Conservation (phyloP, 2,797 vertebrate species). For the Artibeus lituratus region DNA sequence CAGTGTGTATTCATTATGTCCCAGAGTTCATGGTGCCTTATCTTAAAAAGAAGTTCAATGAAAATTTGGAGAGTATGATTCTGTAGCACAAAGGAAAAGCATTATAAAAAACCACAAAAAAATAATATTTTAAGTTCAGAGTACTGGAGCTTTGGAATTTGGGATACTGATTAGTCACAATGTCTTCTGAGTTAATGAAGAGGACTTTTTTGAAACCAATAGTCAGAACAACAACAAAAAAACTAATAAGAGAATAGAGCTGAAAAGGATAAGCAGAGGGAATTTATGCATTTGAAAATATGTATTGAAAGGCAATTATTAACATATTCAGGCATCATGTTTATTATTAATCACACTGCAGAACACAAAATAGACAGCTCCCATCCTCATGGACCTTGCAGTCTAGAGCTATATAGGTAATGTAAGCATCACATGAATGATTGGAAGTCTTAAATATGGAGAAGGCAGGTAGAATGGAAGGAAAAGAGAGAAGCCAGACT, state of each 20-base stretch:
- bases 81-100: background rate
- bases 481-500: background rate
- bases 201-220: background rate
- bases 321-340: background rate
- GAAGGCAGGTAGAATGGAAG: background rate
- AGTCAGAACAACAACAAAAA: background rate
- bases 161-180: background rate
- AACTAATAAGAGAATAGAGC: background rate
- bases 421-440: background rate
- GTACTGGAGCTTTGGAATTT: background rate
- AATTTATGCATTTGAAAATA: constrained; percentile 9
- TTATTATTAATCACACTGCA: background rate
- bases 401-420: background rate
- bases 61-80: background rate
- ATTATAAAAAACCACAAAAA: background rate
- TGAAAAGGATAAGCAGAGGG: background rate
- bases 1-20: background rate
- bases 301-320: background rate
- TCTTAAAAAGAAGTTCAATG: background rate
- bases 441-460: background rate
- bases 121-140: background rate
- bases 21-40: background rate
- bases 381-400: background rate
- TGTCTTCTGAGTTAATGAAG: background rate
- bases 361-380: background rate